A percentile compares a stretch with the other conserved stretches of the same genome.
Conservation (phyloP, 92 coral and sea anemone genomes). For the Phenganax stokvisi region DNA sequence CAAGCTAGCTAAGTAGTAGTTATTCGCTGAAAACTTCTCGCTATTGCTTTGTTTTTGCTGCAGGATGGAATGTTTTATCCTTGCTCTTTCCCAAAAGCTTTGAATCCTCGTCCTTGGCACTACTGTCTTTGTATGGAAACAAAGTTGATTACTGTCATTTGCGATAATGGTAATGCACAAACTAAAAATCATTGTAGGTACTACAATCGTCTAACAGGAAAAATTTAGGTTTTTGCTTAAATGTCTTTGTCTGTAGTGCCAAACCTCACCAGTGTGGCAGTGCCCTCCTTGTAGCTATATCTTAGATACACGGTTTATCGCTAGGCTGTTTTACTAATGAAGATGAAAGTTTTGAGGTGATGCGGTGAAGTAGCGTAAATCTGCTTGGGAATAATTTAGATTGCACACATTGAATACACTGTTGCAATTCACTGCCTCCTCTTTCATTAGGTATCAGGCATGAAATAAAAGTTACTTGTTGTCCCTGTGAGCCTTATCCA, state of each 20-base stretch:
- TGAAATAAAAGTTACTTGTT: not conserved
- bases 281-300: no score
- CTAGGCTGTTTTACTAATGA: not conserved
- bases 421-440: no score
- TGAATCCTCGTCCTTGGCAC: conserved; percentile 16
- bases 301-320: no score
- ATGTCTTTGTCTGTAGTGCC: no score
- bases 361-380: not conserved
- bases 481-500: conserved; percentile 3
- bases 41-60: not conserved
- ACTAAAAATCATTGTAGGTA: not conserved
- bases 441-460: not conserved
- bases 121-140: not conserved
- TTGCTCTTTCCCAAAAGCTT: not conserved
- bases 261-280: no score
- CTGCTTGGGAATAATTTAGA: no score
- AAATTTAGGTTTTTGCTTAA: no score
- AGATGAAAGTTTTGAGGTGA: not conserved
- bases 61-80: conserved; percentile 32
- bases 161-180: conserved; percentile 21
- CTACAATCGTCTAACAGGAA: no score
- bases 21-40: not conserved
- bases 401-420: no score
- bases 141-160: not conserved
- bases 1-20: not conserved